phyloP scores from a whole-genome alignment of 1,140 invertebrate species.

The Forficula auricularia region DNA sequence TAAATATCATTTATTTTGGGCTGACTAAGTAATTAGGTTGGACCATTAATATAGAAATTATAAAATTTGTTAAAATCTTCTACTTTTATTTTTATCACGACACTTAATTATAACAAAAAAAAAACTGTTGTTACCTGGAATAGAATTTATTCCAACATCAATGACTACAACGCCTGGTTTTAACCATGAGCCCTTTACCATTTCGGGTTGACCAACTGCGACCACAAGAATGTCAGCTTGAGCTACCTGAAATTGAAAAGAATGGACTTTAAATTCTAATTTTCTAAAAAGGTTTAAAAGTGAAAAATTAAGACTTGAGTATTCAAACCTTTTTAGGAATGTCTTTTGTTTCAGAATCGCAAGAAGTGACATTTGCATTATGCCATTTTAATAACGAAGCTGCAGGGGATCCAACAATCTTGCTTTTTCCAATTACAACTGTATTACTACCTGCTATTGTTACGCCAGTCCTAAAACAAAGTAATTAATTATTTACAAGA shows the following conservation, averaged over 20 bases:
- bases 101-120: too few relatives aligned
- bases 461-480: slow-evolving; percentile 41
- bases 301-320: too few relatives aligned
- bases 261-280: too few relatives aligned
- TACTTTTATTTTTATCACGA: too few relatives aligned
- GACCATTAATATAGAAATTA: too few relatives aligned
- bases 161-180: slow-evolving; percentile 98
- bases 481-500: background rate
- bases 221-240: slow-evolving; percentile 92
- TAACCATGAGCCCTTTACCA: slow-evolving; percentile 92
- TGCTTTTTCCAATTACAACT: slow-evolving; percentile 89
- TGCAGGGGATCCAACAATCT: slow-evolving; percentile 92
- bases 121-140: slow-evolving; percentile 56
- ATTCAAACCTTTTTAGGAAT: slow-evolving; percentile 51
- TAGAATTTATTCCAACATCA: slow-evolving; percentile 94
- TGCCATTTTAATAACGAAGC: slow-evolving; percentile 91
- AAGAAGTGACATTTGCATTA: slow-evolving; percentile 90
- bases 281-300: too few relatives aligned
- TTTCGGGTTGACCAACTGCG: slow-evolving; percentile 75
- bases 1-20: too few relatives aligned
- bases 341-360: slow-evolving; percentile 85
- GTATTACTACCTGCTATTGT: slow-evolving; percentile 67
- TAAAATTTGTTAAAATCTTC: too few relatives aligned
- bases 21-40: too few relatives aligned
- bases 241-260: slow-evolving; percentile 29